A percentile compares a stretch with the other conserved stretches of the same genome.
Conservation (phyloP, 2,888 invertebrate genomes). For the Thymelicus acteon region DNA sequence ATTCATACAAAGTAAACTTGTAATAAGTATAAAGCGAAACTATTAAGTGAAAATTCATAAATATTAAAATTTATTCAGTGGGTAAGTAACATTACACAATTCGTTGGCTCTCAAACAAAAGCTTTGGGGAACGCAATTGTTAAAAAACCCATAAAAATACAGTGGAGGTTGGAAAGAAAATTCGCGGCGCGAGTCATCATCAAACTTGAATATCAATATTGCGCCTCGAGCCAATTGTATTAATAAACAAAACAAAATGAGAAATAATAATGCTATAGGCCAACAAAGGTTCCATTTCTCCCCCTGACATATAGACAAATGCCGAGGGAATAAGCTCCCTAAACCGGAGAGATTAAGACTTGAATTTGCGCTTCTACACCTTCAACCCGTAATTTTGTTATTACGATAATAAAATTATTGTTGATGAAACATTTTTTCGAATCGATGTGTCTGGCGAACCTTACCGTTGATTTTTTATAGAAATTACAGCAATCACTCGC, state of each 20-base stretch:
- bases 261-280: slow-evolving; percentile 85
- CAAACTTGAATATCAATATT: slow-evolving; percentile 85
- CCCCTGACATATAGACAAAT: slow-evolving; percentile 74
- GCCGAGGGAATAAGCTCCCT: slow-evolving; percentile 67
- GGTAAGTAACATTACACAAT: slow-evolving; percentile 46
- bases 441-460: slow-evolving; percentile 81
- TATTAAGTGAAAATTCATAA: slow-evolving; percentile 32
- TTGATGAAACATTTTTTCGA: slow-evolving; percentile 84
- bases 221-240: slow-evolving; percentile 85
- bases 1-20: neutral
- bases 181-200: slow-evolving; percentile 78
- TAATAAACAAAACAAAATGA: slow-evolving; percentile 86
- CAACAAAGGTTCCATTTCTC: slow-evolving; percentile 85
- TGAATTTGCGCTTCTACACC: slow-evolving; percentile 68
- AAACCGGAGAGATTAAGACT: slow-evolving; percentile 67
- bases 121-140: slow-evolving; percentile 66
- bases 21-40: slow-evolving; percentile 5
- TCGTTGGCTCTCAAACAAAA: slow-evolving; percentile 62
- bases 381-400: slow-evolving; percentile 82
- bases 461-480: slow-evolving; percentile 80
- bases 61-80: slow-evolving; percentile 46
- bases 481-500: slow-evolving; percentile 81
- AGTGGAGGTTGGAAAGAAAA: slow-evolving; percentile 65
- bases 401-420: slow-evolving; percentile 85
- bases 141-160: slow-evolving; percentile 79